phyloP scores from a whole-genome alignment of 1,140 invertebrate genomes.

The Drosophila kikkawai region DNA sequence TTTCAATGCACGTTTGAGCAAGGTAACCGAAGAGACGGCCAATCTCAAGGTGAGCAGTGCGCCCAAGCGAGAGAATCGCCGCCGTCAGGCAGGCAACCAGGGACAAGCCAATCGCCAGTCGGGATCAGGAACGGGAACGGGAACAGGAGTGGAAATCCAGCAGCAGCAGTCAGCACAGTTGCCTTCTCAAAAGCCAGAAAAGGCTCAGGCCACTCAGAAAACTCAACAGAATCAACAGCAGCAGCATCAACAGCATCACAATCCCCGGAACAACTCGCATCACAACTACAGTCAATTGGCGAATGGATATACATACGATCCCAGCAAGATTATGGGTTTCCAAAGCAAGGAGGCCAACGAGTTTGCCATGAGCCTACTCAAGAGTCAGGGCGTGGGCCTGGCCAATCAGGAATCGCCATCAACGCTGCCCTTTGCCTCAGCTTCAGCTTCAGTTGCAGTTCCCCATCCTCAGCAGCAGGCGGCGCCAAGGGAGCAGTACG shows the following conservation, averaged over 20 bases:
- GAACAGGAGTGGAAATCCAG: conserved; percentile 17
- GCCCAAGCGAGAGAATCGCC: conserved; percentile 57
- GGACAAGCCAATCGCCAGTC: conserved; percentile 19
- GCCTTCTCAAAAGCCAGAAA: conserved; percentile 48
- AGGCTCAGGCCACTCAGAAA: conserved; percentile 31
- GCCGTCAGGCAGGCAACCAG: conserved; percentile 28
- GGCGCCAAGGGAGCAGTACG: conserved; percentile 43
- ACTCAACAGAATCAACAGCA: conserved; percentile 43
- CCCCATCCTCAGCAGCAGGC: conserved; percentile 29
- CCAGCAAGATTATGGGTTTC: conserved; percentile 87
- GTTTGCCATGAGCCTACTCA: conserved; percentile 86
- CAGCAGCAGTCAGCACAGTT: conserved; percentile 4
- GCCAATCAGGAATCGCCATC: conserved; percentile 8
- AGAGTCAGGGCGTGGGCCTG: conserved; percentile 69
- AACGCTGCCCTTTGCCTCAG: conserved; percentile 2
- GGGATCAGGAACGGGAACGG: conserved; percentile 8
- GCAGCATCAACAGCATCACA: conserved; percentile 34
- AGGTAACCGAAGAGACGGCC: conserved; percentile 65
- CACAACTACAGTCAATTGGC: conserved; percentile 72
- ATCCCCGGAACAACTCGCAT: conserved; percentile 37
- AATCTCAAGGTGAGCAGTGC: conserved; percentile 58
- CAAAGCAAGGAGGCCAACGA: conserved; percentile 88
- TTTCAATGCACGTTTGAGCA: conserved; percentile 56
- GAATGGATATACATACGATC: conserved; percentile 86
- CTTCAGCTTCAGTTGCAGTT: conserved; percentile 4